Conservation (phyloP, 2,888 invertebrate species). For the Trichopria drosophilae region DNA sequence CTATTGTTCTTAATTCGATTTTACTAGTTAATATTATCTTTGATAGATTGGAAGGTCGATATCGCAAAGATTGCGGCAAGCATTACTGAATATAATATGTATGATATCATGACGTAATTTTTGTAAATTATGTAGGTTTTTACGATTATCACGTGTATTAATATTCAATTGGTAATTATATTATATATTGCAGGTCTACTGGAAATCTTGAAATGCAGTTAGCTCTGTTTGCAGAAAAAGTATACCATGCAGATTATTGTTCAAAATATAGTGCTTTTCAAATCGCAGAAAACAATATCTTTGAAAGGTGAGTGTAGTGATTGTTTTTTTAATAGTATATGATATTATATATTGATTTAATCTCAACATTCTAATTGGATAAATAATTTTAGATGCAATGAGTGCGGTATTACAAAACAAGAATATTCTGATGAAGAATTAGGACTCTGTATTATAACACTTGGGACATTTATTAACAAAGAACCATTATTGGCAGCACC, state of each 20-base stretch:
- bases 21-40: too few species aligned
- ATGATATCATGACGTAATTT: too few species aligned
- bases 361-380: background rate
- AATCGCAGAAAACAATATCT: constrained; percentile 73
- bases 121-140: too few species aligned
- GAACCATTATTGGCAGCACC: constrained; percentile 95
- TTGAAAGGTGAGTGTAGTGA: constrained; percentile 61
- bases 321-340: background rate
- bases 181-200: too few species aligned
- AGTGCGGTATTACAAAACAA: constrained; percentile 86
- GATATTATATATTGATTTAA: background rate
- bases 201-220: too few species aligned
- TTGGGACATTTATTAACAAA: constrained; percentile 94
- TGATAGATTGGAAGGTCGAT: too few species aligned
- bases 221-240: too few species aligned
- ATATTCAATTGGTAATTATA: too few species aligned
- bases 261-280: constrained; percentile 67
- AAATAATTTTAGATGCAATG: constrained; percentile 66
- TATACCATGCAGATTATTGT: constrained; percentile 62
- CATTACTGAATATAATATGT: too few species aligned
- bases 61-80: too few species aligned
- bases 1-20: too few species aligned
- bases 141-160: too few species aligned
- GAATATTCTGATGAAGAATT: constrained; percentile 97
- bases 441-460: constrained; percentile 87